phyloP scores from a whole-genome alignment of 1,140 invertebrate species.

The Drosophila mojavensis region DNA sequence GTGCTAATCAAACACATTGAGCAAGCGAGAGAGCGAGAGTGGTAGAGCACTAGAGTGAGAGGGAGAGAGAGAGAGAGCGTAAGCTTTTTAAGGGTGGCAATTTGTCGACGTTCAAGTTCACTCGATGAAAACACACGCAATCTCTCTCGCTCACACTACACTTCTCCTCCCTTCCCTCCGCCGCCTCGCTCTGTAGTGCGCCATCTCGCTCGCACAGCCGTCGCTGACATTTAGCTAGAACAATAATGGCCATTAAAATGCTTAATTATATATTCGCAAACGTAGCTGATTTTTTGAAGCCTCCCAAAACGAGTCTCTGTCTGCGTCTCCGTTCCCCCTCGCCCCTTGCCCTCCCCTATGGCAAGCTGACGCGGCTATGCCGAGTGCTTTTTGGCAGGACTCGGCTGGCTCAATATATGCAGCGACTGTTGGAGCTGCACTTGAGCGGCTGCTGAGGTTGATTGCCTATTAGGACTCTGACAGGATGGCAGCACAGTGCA shows the following conservation, averaged over 20 bases:
- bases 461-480: conserved; percentile 43
- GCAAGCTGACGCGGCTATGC: conserved; percentile 28
- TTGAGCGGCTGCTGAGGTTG: conserved; percentile 32
- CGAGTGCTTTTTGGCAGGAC: conserved; percentile 14
- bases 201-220: conserved; percentile 19
- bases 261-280: conserved; percentile 83
- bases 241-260: conserved; percentile 83
- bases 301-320: neutral
- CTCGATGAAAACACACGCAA: conserved; percentile 44
- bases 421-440: conserved; percentile 36
- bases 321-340: too few species aligned
- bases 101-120: conserved; percentile 67
- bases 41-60: conserved; percentile 6
- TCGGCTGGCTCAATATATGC: neutral
- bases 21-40: conserved; percentile 1
- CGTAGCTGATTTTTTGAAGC: conserved; percentile 68
- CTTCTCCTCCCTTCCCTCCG: neutral
- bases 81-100: conserved; percentile 78
- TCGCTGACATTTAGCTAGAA: conserved; percentile 57
- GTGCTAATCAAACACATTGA: conserved; percentile 70
- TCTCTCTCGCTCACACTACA: conserved; percentile 18
- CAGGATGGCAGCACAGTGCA: neutral
- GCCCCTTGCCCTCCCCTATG: neutral
- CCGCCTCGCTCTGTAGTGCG: conserved; percentile 12
- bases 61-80: conserved; percentile 9